Conservation (phyloP, 2,113 vertebrate genomes). For the Aramus guarauna region DNA sequence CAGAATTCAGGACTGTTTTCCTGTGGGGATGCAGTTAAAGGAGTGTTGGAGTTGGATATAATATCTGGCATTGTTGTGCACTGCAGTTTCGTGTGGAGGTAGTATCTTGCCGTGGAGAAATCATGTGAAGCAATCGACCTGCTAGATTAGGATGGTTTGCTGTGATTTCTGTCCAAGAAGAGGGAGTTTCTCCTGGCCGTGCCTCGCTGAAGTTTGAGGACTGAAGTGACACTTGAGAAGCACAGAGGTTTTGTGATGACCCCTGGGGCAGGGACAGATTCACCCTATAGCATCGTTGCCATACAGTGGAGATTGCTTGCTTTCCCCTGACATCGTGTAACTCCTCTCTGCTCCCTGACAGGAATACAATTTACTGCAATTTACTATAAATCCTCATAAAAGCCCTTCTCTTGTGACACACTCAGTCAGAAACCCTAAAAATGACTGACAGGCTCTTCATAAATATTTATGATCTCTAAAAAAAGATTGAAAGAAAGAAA, state of each 20-base stretch:
- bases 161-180: background rate
- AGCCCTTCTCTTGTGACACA: slow-evolving; percentile 64
- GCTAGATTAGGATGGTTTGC: background rate
- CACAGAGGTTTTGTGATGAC: background rate
- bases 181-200: background rate
- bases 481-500: slow-evolving; percentile 53
- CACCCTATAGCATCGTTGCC: background rate
- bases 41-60: background rate
- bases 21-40: background rate
- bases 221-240: background rate
- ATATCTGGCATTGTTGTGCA: background rate
- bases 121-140: background rate
- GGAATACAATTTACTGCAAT: slow-evolving; percentile 65
- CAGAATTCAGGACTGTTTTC: background rate
- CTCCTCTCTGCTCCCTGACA: slow-evolving; percentile 48
- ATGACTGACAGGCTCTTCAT: slow-evolving; percentile 62
- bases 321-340: background rate
- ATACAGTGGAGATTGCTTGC: background rate
- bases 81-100: background rate
- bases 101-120: background rate
- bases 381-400: slow-evolving; percentile 63
- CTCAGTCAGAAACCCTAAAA: slow-evolving; percentile 68
- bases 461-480: slow-evolving; percentile 68
- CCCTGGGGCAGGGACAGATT: background rate
- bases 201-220: background rate